Conservation (phyloP, 2,888 invertebrate genomes). For the Synanthedon andrenaeformis region DNA sequence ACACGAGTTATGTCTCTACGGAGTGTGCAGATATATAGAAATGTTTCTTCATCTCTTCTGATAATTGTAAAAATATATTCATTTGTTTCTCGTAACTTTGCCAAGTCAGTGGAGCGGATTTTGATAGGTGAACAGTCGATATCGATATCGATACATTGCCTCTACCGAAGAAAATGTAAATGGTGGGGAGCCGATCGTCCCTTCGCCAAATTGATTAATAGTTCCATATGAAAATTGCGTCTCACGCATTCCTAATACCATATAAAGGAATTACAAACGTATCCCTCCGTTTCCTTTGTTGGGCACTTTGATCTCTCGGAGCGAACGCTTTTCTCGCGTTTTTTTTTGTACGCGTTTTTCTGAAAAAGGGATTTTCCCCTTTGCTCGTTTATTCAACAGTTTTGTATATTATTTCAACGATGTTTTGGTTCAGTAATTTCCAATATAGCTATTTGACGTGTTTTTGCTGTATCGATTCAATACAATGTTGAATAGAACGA, state of each 20-base stretch:
- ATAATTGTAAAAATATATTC: no score
- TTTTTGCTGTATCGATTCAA: no score
- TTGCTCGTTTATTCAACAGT: constrained; percentile 18
- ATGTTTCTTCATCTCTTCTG: no score
- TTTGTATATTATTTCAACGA: constrained; percentile 4
- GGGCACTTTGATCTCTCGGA: constrained; percentile 6
- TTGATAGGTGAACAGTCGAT: no score
- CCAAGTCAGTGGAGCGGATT: no score
- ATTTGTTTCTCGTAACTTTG: no score
- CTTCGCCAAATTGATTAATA: constrained; percentile 40
- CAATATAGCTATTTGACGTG: no score
- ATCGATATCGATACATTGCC: constrained; percentile 1
- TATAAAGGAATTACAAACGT: constrained; percentile 27
- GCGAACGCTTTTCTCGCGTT: constrained; percentile 12
- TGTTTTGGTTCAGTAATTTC: constrained; percentile 1
- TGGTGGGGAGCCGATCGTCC: constrained; percentile 21
- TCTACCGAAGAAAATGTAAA: constrained; percentile 12
- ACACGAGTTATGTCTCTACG: no score
- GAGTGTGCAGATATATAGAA: no score
- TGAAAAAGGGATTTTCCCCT: constrained; percentile 28
- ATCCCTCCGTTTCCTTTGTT: constrained; percentile 6
- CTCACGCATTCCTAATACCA: constrained; percentile 30
- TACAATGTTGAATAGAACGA: no score
- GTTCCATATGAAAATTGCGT: constrained; percentile 41
- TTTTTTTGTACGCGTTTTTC: constrained; percentile 47